Base-by-base conservation (phyloP, 2,113 vertebrate species). In the Pluvianellus socialis region DNA sequence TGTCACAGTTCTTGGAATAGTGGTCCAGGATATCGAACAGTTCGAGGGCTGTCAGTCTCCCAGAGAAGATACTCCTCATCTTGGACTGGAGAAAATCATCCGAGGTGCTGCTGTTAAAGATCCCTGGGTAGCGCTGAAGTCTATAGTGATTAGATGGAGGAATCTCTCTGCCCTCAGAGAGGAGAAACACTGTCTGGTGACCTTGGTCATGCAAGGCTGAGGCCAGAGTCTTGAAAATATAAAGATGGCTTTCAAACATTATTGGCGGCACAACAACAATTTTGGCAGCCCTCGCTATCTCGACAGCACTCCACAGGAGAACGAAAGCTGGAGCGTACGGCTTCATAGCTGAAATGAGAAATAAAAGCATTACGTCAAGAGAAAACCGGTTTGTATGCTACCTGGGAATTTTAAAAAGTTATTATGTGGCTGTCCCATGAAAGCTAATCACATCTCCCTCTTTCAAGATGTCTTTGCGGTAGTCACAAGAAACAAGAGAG, bases 161-260 rank as follows among this genome's bases (percentile, higher is more conserved):
- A 79, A 99, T 98, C 80, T 99, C 99, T 55, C 99, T 99, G 56
- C 99, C 99, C 95, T 99, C 99, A 10, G 99, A 99, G 82, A 99
- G 98, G 55, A 99, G 98, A 94, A 99, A 99, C 94, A 99, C 99
- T 59, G 98, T 99, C 88, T 98, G 99, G 42, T 99, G 99, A 86
- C 99, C 99, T 90, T 99, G 98, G 79, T 98, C 98, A 7, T 99
- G 98, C 95, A 99, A 98, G 42, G 99, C 99, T 12, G 98, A 98
- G 52, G 99, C 99, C 93, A 99, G 96, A 10, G 99, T 99, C 98
- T 99, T 99, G 98, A 99, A 99, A 98, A 99, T 99, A 98, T 99
- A 99, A 87, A 99, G 98, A 98, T 99, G 99, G 93, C 99, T 99
- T 98, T 99, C 99, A 93, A 99, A 99, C 99, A 99, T 99, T 98